These are phyloP conservation scores for Sphinx pinastri DNA, from an alignment of 2,888 invertebrate genomes.

Conservation along the genomic window DNA sequence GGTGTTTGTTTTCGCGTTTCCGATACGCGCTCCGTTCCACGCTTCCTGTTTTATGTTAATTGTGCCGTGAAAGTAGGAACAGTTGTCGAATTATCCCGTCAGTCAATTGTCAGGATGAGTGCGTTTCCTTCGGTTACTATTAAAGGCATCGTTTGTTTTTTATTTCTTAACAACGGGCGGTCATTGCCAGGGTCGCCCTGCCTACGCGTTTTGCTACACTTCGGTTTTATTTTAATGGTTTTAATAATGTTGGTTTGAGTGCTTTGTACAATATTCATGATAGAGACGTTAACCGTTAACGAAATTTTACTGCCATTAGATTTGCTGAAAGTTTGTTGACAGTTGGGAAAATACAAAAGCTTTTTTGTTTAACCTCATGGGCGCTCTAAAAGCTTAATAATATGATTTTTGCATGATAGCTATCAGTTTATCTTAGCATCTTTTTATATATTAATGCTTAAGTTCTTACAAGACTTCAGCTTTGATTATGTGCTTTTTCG, in stretches of 20 bases:
- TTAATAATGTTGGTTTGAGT: conserved; percentile 18
- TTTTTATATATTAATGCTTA: no score
- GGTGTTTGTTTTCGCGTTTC: conserved; percentile 60
- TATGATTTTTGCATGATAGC: not conserved
- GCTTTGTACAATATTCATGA: conserved; percentile 9
- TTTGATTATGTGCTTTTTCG: no score
- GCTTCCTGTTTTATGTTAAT: conserved; percentile 51
- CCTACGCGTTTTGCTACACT: conserved; percentile 20
- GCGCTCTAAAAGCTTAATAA: not conserved
- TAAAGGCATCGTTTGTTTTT: conserved; percentile 11
- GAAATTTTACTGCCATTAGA: not conserved
- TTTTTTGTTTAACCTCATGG: not conserved
- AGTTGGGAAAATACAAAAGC: not conserved
- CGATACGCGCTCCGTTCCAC: conserved; percentile 57
- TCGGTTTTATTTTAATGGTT: conserved; percentile 17
- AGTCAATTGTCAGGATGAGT: conserved; percentile 20
- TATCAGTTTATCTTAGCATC: no score
- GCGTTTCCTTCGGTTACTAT: conserved; percentile 15
- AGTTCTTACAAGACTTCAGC: no score
- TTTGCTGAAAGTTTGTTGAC: conserved; percentile 3
- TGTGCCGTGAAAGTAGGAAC: conserved; percentile 34
- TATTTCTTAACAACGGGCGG: conserved; percentile 12
- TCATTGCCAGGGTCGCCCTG: conserved; percentile 19
- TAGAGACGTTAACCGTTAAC: not conserved
- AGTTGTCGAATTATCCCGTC: conserved; percentile 20